A percentile compares a stretch with the other conserved stretches of the same genome.
phyloP scores from a whole-genome alignment of 1,140 invertebrate genomes.

The Helicoverpa zea region DNA sequence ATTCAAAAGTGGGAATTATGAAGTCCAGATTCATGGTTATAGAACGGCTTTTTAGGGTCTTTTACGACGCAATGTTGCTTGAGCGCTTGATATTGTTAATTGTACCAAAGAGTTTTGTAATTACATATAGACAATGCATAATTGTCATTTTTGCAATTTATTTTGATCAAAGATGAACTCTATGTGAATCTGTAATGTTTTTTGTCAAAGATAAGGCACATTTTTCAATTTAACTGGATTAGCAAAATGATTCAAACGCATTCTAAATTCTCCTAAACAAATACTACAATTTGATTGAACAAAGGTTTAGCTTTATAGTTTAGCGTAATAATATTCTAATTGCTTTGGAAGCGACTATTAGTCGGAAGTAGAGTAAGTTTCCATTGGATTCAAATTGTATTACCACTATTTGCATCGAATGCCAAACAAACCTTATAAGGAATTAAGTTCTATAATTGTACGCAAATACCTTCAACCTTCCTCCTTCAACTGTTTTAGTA shows the following conservation, averaged over 20 bases:
- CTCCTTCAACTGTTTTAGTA: background rate
- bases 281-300: conserved; percentile 14
- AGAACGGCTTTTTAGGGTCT: too few relatives aligned
- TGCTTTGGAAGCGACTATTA: conserved; percentile 32
- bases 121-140: too few relatives aligned
- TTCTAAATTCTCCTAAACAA: conserved; percentile 1
- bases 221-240: too few relatives aligned
- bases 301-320: conserved; percentile 32
- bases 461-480: background rate
- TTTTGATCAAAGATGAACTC: too few relatives aligned
- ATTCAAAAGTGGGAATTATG: too few relatives aligned
- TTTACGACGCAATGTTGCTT: too few relatives aligned
- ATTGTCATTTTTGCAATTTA: too few relatives aligned
- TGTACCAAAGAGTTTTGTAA: too few relatives aligned
- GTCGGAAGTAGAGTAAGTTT: conserved; percentile 15
- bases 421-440: conserved; percentile 21
- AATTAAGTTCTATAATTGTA: conserved; percentile 24
- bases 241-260: background rate
- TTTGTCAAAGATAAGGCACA: too few relatives aligned
- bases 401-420: conserved; percentile 27
- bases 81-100: too few relatives aligned
- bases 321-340: conserved; percentile 34
- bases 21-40: too few relatives aligned
- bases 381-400: conserved; percentile 28
- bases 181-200: too few relatives aligned